Percentiles rank a stretch among this genome's conserved stretches.
phyloP scores from a whole-genome alignment of 1,140 invertebrate genomes.

The Musca vetustissima region DNA sequence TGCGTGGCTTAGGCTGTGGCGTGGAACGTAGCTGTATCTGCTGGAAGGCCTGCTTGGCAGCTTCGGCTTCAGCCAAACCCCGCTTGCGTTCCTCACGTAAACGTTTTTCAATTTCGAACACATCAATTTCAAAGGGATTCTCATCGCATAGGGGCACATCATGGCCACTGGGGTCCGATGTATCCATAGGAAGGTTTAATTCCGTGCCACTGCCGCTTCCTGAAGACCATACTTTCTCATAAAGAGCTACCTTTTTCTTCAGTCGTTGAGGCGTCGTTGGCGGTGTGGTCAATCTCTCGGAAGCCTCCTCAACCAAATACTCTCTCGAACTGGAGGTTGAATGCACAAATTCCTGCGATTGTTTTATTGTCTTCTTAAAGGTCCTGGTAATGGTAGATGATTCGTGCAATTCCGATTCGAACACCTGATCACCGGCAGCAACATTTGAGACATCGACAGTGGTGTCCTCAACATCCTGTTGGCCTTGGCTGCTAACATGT shows the following conservation, averaged over 20 bases:
- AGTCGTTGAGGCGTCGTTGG: constrained; percentile 61
- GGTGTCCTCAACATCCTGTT: not conserved
- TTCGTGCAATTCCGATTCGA: constrained; percentile 40
- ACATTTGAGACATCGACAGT: constrained; percentile 13
- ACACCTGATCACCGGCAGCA: constrained; percentile 19
- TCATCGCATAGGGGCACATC: not conserved
- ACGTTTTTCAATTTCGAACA: constrained; percentile 64
- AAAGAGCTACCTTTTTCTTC: constrained; percentile 72
- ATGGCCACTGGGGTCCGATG: too few species aligned
- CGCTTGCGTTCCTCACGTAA: constrained; percentile 62
- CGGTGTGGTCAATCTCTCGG: not conserved
- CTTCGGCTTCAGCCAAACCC: constrained; percentile 55
- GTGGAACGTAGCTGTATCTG: constrained; percentile 61
- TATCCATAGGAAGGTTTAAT: not conserved
- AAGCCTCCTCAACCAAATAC: constrained; percentile 18
- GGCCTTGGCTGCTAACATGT: constrained; percentile 22
- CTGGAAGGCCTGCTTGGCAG: constrained; percentile 62
- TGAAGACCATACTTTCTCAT: constrained; percentile 74
- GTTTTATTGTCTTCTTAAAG: constrained; percentile 44
- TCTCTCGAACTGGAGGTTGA: constrained; percentile 17
- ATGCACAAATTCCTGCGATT: not conserved
- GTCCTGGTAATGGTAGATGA: constrained; percentile 49
- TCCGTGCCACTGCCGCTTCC: constrained; percentile 44
- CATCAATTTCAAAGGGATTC: constrained; percentile 55
- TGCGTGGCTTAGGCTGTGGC: constrained; percentile 56